phyloP scores from a whole-genome alignment of 53 echinoderm and acorn worm genomes.

The Paracentrotus lividus region DNA sequence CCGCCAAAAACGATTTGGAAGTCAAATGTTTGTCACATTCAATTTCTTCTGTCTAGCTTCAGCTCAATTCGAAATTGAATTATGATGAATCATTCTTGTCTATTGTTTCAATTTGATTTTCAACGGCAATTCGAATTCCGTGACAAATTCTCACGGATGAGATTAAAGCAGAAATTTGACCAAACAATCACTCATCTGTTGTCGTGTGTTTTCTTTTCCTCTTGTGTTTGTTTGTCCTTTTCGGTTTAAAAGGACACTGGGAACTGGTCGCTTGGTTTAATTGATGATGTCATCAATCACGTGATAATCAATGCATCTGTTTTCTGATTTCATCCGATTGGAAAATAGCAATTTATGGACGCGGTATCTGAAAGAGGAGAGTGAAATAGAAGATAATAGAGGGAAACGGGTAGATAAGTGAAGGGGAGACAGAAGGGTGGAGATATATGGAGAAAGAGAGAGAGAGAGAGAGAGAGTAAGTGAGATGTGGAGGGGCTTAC shows the following conservation, averaged over 20 bases:
- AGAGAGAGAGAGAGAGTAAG: background rate
- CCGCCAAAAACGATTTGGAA: constrained; percentile 23
- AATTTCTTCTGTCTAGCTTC: constrained; percentile 48
- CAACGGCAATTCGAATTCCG: constrained; percentile 23
- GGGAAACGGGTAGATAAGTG: background rate
- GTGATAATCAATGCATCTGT: constrained; percentile 6
- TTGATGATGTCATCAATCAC: constrained; percentile 47
- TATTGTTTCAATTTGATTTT: constrained; percentile 48
- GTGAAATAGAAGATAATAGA: background rate
- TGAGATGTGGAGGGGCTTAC: background rate
- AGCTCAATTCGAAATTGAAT: constrained; percentile 48
- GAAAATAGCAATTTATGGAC: background rate
- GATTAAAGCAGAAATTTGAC: constrained; percentile 50
- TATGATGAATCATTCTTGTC: constrained; percentile 59
- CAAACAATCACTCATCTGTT: constrained; percentile 48
- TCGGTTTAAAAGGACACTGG: background rate
- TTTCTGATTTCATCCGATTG: background rate
- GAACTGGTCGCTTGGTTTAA: constrained; percentile 18
- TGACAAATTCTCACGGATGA: constrained; percentile 40
- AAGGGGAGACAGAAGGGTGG: background rate
- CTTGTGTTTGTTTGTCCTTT: constrained; percentile 3
- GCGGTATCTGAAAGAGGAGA: background rate
- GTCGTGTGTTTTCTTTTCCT: constrained; percentile 12
- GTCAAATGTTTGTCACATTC: constrained; percentile 63
- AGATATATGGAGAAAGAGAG: background rate